Evolutionary conservation across 2,797 vertebrate genomes (phyloP).

Genomic region (Okamejei kenojei): DNA sequence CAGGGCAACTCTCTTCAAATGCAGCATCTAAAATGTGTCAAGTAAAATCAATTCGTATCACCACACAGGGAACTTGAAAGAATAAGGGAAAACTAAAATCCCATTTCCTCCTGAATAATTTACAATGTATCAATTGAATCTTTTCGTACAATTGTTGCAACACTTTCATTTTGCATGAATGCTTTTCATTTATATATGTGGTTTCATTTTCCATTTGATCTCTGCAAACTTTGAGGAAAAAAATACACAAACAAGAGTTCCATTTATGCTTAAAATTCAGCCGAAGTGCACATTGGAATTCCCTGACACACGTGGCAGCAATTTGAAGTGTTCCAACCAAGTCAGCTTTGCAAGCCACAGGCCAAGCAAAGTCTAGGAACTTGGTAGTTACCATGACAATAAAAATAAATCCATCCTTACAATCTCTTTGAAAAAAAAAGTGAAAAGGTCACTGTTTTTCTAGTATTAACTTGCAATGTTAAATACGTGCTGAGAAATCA

Average conservation of each 20-base stretch:
- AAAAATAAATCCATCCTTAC: not conserved
- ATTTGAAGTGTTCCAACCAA: not conserved
- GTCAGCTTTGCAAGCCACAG: not conserved
- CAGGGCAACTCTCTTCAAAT: not conserved
- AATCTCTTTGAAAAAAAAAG: not conserved
- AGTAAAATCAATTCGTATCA: not conserved
- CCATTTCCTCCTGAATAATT: not conserved
- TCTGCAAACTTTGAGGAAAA: not conserved
- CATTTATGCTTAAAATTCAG: not conserved
- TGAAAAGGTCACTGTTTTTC: not conserved
- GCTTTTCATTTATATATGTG: not conserved
- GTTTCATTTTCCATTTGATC: slow-evolving; percentile 12
- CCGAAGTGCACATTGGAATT: not conserved
- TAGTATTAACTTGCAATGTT: not conserved
- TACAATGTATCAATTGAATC: not conserved
- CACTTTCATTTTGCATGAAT: not conserved
- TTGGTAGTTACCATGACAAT: not conserved
- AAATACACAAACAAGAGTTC: not conserved
- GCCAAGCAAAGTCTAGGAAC: not conserved
- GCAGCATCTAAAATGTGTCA: not conserved
- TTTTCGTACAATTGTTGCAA: not conserved
- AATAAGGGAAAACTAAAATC: not conserved
- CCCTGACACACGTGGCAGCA: not conserved
- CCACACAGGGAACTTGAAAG: not conserved
- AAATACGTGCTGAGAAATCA: not conserved